These are phyloP conservation scores for Rugalucina vietnamica DNA, from an alignment of 2,888 invertebrate species.

Conservation along the genomic window DNA sequence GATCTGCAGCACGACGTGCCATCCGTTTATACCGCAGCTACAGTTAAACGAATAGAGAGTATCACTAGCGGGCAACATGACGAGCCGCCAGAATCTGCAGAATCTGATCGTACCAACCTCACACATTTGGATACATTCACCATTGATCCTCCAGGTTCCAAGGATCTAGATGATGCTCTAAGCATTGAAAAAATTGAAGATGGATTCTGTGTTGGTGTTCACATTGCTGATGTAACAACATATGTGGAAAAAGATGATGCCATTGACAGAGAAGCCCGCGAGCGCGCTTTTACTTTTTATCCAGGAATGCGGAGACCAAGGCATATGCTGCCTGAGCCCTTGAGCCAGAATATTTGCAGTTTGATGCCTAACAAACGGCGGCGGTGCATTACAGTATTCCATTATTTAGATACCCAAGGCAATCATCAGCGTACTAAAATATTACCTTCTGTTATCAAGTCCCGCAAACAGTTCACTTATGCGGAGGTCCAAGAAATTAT, in stretches of 20 bases:
- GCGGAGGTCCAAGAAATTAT: slow-evolving; percentile 47
- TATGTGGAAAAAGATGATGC: slow-evolving; percentile 35
- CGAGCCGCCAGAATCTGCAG: neutral
- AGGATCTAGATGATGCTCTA: slow-evolving; percentile 64
- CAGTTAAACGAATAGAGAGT: slow-evolving; percentile 38
- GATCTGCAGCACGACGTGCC: slow-evolving; percentile 45
- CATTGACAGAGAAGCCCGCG: slow-evolving; percentile 55
- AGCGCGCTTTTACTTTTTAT: slow-evolving; percentile 52
- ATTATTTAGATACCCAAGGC: slow-evolving; percentile 34
- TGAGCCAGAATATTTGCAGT: slow-evolving; percentile 44
- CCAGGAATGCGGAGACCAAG: slow-evolving; percentile 36
- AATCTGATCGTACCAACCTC: slow-evolving; percentile 27
- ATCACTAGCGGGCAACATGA: neutral
- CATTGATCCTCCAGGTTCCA: slow-evolving; percentile 57
- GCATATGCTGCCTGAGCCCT: slow-evolving; percentile 59
- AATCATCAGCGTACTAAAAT: slow-evolving; percentile 5
- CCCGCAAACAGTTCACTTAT: slow-evolving; percentile 36
- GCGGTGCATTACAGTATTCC: slow-evolving; percentile 58
- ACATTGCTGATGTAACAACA: slow-evolving; percentile 61
- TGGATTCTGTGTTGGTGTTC: slow-evolving; percentile 51
- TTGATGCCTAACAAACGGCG: slow-evolving; percentile 47
- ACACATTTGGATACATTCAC: slow-evolving; percentile 47
- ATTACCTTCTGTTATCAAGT: slow-evolving; percentile 40
- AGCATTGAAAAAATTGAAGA: slow-evolving; percentile 34
- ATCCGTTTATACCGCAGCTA: slow-evolving; percentile 4